These are phyloP conservation scores for Entomyzon cyanotis DNA, from an alignment of 2,113 vertebrate species.

Conservation along the genomic window DNA sequence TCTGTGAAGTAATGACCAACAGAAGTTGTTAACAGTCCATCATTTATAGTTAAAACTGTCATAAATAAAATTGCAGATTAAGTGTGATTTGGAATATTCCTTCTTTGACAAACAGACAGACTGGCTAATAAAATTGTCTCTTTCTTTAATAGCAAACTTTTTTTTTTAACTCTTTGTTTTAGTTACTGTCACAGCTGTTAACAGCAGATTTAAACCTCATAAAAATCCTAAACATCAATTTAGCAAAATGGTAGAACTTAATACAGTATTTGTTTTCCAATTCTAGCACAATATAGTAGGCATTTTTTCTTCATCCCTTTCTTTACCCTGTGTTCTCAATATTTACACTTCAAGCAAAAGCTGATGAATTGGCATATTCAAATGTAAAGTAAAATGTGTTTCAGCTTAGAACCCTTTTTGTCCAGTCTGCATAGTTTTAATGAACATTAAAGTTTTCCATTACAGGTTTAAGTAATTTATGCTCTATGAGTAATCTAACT, in stretches of 20 bases:
- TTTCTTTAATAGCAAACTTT: neutral
- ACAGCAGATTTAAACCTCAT: neutral
- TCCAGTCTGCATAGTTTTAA: slow-evolving; percentile 39
- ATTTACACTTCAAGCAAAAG: neutral
- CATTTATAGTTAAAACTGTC: neutral
- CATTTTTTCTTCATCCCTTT: neutral
- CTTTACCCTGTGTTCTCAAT: neutral
- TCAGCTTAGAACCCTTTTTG: slow-evolving; percentile 31
- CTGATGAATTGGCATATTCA: neutral
- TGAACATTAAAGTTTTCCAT: slow-evolving; percentile 60
- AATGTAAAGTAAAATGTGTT: neutral
- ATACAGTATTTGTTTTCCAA: neutral
- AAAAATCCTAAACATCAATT: neutral
- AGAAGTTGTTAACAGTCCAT: neutral
- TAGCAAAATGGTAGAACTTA: neutral
- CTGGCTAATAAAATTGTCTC: neutral
- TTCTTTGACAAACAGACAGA: neutral
- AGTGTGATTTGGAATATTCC: neutral
- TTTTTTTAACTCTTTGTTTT: neutral
- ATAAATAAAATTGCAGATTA: neutral
- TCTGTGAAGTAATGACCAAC: neutral
- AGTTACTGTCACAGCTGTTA: neutral
- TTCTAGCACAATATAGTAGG: neutral
- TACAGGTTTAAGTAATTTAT: slow-evolving; percentile 49
- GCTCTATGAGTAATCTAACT: slow-evolving; percentile 26